phyloP scores from a whole-genome alignment of 2,797 vertebrate genomes.

The Lophotriccus pileatus region DNA sequence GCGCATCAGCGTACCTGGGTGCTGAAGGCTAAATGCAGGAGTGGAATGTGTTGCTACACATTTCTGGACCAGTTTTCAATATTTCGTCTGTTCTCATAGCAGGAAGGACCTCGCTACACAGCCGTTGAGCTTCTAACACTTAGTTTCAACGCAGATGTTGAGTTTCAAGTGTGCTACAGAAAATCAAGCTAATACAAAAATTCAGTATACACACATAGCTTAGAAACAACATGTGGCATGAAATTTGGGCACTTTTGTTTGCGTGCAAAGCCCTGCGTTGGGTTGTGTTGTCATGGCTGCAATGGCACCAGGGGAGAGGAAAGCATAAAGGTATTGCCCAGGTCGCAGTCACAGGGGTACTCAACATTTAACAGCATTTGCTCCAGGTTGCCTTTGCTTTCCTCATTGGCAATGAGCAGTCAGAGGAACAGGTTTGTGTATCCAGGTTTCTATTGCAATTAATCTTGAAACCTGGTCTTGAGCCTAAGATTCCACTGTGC shows the following conservation, averaged over 20 bases:
- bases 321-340: not conserved
- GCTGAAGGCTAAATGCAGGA: not conserved
- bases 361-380: not conserved
- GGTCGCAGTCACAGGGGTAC: accelerated
- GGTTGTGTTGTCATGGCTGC: not conserved
- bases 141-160: not conserved
- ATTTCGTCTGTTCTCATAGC: not conserved
- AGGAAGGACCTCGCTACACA: not conserved
- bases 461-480: not conserved
- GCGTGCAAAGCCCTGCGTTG: not conserved
- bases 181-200: not conserved
- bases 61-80: not conserved
- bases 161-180: not conserved
- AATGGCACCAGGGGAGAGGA: not conserved
- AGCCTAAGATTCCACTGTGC: not conserved
- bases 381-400: not conserved
- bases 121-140: not conserved
- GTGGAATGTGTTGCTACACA: not conserved
- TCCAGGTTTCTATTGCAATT: not conserved
- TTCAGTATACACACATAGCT: accelerated
- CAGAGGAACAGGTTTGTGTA: not conserved
- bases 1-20: not conserved
- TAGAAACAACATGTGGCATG: not conserved
- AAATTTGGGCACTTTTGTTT: not conserved
- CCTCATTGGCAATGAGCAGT: not conserved